Percentiles rank a stretch among this genome's conserved stretches.
These are phyloP conservation scores for Epistrophe grossulariae DNA, from an alignment of 2,888 invertebrate species.

Conservation along the genomic window DNA sequence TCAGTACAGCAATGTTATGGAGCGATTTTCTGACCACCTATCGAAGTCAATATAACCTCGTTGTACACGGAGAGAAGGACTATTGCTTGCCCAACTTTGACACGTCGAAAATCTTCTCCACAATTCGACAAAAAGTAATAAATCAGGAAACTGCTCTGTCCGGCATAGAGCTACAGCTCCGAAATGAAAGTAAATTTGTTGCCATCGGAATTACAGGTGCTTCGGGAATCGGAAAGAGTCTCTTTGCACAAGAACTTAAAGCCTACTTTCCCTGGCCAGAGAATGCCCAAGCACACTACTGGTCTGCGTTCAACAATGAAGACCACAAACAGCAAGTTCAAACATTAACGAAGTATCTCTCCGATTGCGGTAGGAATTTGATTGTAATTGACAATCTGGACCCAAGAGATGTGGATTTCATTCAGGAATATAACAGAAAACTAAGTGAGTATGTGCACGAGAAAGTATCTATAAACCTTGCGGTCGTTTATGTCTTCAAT, in stretches of 20 bases:
- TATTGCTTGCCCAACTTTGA: conserved; percentile 78
- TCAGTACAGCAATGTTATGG: conserved; percentile 15
- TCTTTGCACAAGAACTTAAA: conserved; percentile 78
- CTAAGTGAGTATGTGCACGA: conserved; percentile 11
- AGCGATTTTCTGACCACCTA: conserved; percentile 75
- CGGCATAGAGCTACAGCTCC: conserved; percentile 77
- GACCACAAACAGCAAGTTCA: conserved; percentile 67
- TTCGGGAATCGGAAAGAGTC: conserved; percentile 81
- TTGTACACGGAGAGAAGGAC: conserved; percentile 79
- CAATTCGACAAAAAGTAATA: conserved; percentile 62
- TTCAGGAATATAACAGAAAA: conserved; percentile 77
- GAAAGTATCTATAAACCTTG: conserved; percentile 69
- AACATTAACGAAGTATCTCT: conserved; percentile 76
- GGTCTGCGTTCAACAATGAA: conserved; percentile 76
- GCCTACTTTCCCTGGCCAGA: conserved; percentile 81
- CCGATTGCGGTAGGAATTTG: conserved; percentile 81
- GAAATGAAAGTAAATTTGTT: conserved; percentile 77
- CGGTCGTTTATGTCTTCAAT: conserved; percentile 81
- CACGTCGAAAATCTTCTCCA: conserved; percentile 72
- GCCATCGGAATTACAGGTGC: conserved; percentile 80
- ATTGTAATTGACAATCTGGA: conserved; percentile 81
- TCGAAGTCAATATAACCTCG: conserved; percentile 79
- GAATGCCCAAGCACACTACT: conserved; percentile 79
- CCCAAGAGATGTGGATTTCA: conserved; percentile 76
- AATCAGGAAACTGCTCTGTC: conserved; percentile 75